Evolutionary conservation across 2,888 invertebrate species (phyloP), one percentile per base, ranked within the genome.

Genomic region (Heliconius cydno): DNA sequence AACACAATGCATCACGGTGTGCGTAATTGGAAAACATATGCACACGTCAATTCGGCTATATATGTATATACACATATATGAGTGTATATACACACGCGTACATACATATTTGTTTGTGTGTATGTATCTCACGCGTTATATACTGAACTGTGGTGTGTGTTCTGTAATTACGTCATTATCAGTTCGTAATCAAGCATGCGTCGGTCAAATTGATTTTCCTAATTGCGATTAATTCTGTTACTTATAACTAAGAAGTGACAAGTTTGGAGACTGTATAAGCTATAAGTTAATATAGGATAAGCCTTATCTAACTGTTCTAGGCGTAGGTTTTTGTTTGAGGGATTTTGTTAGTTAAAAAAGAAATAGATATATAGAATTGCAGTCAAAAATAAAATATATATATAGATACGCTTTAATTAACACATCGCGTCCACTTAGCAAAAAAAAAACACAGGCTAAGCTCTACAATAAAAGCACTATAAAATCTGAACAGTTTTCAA

Each of bases 151-250:
- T 77, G 19, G 46, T 28, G 83, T 84, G 88, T 87, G 89, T 80
- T 84, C 82, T 85, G 85, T 90, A 89, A 91, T 91, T 90, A 89
- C 89, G 84, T 87, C 90, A 91, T 91, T 90, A 91, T 88, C 87
- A 86, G 86, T 84, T 85, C 84, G 88, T 89, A 88, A 90, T 89
- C 88, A 89, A 88, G 87, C 88, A 86, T 80, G 87, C 87, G 86
- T 88, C 87, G 86, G 86, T 85, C 86, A 86, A 87, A 90, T 90
- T 90, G 89, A 91, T 91, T 90, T 89, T 86, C 87, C 87, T 89
- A 89, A 90, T 91, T 89, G 88, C 88, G 86, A 85, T 86, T 86
- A 85, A 84, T 85, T 81, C 80, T 80, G 81, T 78, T 74, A 71
- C 74, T 75, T 68, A 75, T 79, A 75, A 52, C 30, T 41, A 63